phyloP scores from a whole-genome alignment of 2,888 invertebrate species.

The Buathra laborator region DNA sequence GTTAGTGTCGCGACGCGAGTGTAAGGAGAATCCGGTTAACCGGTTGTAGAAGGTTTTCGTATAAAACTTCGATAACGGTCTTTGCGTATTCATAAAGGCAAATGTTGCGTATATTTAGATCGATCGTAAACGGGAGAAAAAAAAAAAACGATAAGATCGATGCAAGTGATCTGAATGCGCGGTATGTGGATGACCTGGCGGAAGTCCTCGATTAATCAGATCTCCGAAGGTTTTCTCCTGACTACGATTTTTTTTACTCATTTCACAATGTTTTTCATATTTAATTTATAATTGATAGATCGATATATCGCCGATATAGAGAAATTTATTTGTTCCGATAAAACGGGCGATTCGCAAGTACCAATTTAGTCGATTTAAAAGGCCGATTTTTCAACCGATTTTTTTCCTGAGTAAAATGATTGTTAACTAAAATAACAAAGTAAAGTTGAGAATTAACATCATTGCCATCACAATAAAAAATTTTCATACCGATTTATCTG shows the following conservation, averaged over 20 bases:
- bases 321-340: too few relatives aligned
- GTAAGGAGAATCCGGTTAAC: constrained; percentile 41
- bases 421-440: too few relatives aligned
- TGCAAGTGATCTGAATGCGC: constrained; percentile 34
- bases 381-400: too few relatives aligned
- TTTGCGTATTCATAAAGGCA: constrained; percentile 59
- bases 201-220: constrained; percentile 33
- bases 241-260: background rate
- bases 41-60: constrained; percentile 36
- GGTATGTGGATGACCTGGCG: constrained; percentile 66
- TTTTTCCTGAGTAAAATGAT: too few relatives aligned
- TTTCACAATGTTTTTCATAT: background rate
- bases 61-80: constrained; percentile 56
- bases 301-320: too few relatives aligned
- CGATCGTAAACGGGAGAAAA: constrained; percentile 27
- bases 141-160: constrained; percentile 28
- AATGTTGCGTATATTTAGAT: constrained; percentile 42
- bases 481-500: too few relatives aligned
- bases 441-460: too few relatives aligned
- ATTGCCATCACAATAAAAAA: too few relatives aligned
- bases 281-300: background rate
- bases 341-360: too few relatives aligned
- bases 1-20: background rate
- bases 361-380: too few relatives aligned
- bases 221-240: constrained; percentile 24